Base-by-base conservation (phyloP, 1,140 invertebrate genomes). In the Bombus terrestris region DNA sequence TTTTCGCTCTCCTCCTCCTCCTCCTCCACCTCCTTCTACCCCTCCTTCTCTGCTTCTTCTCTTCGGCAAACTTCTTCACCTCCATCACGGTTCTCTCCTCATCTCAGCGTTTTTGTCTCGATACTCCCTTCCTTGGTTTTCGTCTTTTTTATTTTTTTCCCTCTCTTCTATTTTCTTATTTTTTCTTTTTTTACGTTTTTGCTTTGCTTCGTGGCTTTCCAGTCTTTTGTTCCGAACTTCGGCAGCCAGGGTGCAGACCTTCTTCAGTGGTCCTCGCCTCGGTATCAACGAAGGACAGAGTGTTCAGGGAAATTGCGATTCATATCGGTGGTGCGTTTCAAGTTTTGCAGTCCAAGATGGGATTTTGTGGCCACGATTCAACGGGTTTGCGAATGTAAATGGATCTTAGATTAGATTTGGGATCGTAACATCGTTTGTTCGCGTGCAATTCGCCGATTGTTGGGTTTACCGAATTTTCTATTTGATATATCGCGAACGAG, bases 41-140 rank as follows among this genome's bases (percentile, higher is more conserved):
- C 73, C 81, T 80, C 76, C 86, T 80, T 32, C 35, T 74, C 41
- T 43, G 71, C 22, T 41, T 77, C 15, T 71, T 75, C 75, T 79
- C 68, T 83, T 75, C 83, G 75, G 53, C 79, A 87, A 85, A 87
- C 82, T 87, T 89, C 80, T 81, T 81, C 84, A 85, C 79, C 79
- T 85, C 88, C 87, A 83, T 79, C 81, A 72, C 79, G 43, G 43
- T 80, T 77, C 87, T 62, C 77, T 72, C 68, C 77, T 43, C 71
- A 13, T 72, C 53, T 53, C 84, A 32, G 32, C 71, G 71, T 82
- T 85, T 85, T 89, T 81, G 69, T 81, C 47, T 39, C 81, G 15
- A 77, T 86, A 68, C 80, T 37, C 64, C 47, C 79, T 87, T 82
- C 64, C 81, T 81, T 79, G 71, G 18, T 53, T 41, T 64, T 53